Base-by-base conservation (phyloP, 2,888 invertebrate species). In the Gnatocerus cornutus region DNA sequence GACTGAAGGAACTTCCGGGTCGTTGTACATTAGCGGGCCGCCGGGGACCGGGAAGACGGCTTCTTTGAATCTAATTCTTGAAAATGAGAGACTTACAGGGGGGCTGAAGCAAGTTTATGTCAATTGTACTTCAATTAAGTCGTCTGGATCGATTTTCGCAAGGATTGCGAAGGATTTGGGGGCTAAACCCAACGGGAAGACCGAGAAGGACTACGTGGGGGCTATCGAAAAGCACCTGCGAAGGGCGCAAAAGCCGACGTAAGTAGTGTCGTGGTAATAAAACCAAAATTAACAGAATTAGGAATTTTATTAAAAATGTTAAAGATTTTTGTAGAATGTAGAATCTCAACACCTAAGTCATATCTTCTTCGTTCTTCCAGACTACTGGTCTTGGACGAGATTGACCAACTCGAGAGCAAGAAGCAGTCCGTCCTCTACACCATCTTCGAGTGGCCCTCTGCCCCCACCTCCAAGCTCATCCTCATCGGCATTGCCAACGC, bases 1-100 rank as follows among this genome's bases (percentile, higher is more conserved):
- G 63, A 82, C 89, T 1, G 86, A 87, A 0, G 86, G 89, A 74
- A 87, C 87, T 30, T 92, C 97, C 0, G 93, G 92, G 0, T 95
- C 96, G 12, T 81, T 99, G 61, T 99, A 99, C 83, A 90, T 99
- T 43, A 98, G 97, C 39, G 99, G 99, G 0, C 96, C 97, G 16
- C 99, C 99, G 0, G 99, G 99, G 3, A 99, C 99, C 0, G 99
- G 97, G 0, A 98, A 98, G 87, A 98, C 98, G 0, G 97, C 97
- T 0, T 92, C 93, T 69, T 86, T 98, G 12, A 91, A 91, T 0
- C 89, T 92, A 73, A 89, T 96, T 65, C 85, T 97, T 63, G 86
- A 90, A 37, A 86, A 90, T 39, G 61, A 16, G 45, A 52, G 21
- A 10, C 41, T 63, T 9, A 13, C 10, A 6, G 7, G 5, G 6